These are phyloP conservation scores for Drosophila anceps DNA, from an alignment of 2,888 invertebrate species.

Conservation along the genomic window DNA sequence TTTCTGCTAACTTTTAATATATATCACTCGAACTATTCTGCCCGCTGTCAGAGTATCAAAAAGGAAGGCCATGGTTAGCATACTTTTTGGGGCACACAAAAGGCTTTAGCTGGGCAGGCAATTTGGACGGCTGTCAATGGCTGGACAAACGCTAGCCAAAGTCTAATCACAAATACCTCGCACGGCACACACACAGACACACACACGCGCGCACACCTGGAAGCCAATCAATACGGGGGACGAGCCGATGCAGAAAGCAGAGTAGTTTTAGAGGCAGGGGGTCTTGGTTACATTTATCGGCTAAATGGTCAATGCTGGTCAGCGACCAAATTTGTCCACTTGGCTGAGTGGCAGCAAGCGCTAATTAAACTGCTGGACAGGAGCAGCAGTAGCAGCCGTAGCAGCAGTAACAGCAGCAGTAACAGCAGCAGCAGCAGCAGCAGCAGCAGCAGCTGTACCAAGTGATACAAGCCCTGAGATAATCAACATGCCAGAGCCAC, in stretches of 20 bases:
- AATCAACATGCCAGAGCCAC: slow-evolving; percentile 54
- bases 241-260: neutral
- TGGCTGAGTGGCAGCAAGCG: slow-evolving; percentile 69
- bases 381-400: slow-evolving; percentile 17
- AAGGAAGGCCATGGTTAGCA: slow-evolving; percentile 1
- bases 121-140: slow-evolving; percentile 31
- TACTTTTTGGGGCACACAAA: slow-evolving; percentile 5
- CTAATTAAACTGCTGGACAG: slow-evolving; percentile 73
- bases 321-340: slow-evolving; percentile 69
- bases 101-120: slow-evolving; percentile 11
- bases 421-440: slow-evolving; percentile 9
- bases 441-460: slow-evolving; percentile 11
- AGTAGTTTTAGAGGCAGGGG: neutral
- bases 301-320: slow-evolving; percentile 68
- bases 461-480: slow-evolving; percentile 65
- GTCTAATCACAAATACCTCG: slow-evolving; percentile 47
- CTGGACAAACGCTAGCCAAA: slow-evolving; percentile 12
- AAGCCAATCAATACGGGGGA: slow-evolving; percentile 60
- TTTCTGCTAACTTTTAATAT: no score
- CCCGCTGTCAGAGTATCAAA: neutral
- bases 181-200: slow-evolving; percentile 1
- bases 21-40: neutral
- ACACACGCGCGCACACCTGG: slow-evolving; percentile 25
- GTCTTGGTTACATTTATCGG: slow-evolving; percentile 47
- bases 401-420: slow-evolving; percentile 11